Evolutionary conservation across 2,113 vertebrate species (phyloP).

Genomic region (Cinclus cinclus): DNA sequence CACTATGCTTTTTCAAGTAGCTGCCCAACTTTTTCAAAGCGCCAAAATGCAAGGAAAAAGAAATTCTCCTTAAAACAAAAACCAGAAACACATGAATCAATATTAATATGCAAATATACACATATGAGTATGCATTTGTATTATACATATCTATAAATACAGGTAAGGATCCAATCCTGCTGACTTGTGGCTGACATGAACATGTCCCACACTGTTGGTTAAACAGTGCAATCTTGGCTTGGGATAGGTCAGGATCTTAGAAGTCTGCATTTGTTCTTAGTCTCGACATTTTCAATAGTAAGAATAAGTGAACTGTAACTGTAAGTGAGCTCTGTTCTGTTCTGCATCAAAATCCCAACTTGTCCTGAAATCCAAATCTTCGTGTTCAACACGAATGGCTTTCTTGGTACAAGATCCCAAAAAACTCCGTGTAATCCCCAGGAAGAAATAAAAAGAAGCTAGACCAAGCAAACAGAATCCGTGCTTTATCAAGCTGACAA

Average conservation of each 20-base stretch:
- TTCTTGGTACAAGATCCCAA: not conserved
- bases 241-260: not conserved
- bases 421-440: not conserved
- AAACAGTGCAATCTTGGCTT: not conserved
- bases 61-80: not conserved
- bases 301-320: not conserved
- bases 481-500: not conserved
- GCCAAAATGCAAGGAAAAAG: not conserved
- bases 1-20: not conserved
- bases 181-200: not conserved
- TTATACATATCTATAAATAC: not conserved
- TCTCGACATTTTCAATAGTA: accelerated
- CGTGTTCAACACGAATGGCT: not conserved
- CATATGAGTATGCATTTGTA: accelerated
- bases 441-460: not conserved
- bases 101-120: not conserved
- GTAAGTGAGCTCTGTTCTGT: not conserved
- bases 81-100: accelerated
- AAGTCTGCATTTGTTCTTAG: not conserved
- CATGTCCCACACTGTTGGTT: no score
- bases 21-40: not conserved
- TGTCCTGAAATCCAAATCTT: not conserved
- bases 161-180: not conserved
- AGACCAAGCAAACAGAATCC: not conserved
- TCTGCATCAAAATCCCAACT: not conserved